Base-by-base conservation (phyloP, 2,113 vertebrate species). In the Phalacrocorax aristotelis region DNA sequence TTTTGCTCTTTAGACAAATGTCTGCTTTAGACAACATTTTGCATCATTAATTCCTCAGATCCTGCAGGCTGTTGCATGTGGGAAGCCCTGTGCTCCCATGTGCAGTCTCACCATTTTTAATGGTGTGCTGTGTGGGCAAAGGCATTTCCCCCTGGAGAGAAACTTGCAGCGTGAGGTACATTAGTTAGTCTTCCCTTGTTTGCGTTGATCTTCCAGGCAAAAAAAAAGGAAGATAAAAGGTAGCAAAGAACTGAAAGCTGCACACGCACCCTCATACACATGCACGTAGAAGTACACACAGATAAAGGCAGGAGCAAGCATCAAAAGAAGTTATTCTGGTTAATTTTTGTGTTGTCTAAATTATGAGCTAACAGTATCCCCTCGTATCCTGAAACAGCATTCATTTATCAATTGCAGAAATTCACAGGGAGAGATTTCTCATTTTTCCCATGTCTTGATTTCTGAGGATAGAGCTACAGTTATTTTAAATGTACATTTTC, bases 171-270 rank as follows among this genome's bases (percentile, higher is more conserved):
- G 3, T 81, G 83, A 94, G 80, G 72, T 92, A 26, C 57, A 42
- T 89, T 94, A 94, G 36, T 92, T 83, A 95, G 38, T 55, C 72
- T 88, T 86, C 36, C 46, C 32, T 93, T 93, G 62, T 95, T 88
- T 90, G 32, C 85, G 77, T 91, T 92, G 64, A 86, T 85, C 75
- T 96, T 86, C 76, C 38, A 75, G 54, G 40, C 10, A 68, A 64
- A 44, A 46, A 76, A 86, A 74, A 52, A 13, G 1, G 15, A 77
- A 71, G 51, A 58, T 38, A 71, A 87, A 57, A 87, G 9, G 46
- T 74, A 90, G n/a, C 38, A 71, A 78, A 84, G 51, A 82, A 30
- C 18, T 52, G 62, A 83, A 90, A 96, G 34, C 32, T 1, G 1
- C 57, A 66, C 32, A 51, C 34, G 29, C 55, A 52, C 49, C 52